These are phyloP conservation scores for Gymnorhina tibicen DNA, from an alignment of 2,113 vertebrate species.

Conservation along the genomic window DNA sequence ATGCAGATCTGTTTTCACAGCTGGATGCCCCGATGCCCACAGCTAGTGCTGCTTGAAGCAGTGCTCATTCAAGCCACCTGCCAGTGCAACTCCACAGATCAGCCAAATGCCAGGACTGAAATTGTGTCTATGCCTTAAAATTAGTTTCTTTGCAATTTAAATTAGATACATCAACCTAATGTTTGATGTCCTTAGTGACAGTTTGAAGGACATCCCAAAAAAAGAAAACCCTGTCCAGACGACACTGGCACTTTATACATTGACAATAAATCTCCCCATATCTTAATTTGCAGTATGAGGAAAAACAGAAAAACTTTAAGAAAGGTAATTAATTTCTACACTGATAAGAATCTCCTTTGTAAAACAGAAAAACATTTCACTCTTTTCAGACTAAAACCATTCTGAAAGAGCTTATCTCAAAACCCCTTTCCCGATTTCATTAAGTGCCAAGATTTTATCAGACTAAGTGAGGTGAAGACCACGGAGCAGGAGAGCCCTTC, in stretches of 20 bases:
- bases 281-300: slow-evolving; percentile 17
- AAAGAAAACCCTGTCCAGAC: neutral
- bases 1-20: slow-evolving; percentile 5
- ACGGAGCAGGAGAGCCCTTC: neutral
- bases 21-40: slow-evolving; percentile 29
- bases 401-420: slow-evolving; percentile 4
- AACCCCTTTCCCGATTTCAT: neutral
- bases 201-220: slow-evolving; percentile 19
- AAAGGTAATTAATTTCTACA: slow-evolving; percentile 39
- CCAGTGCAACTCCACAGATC: slow-evolving; percentile 16
- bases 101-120: slow-evolving; percentile 24
- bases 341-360: slow-evolving; percentile 37
- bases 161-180: neutral
- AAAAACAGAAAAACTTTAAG: slow-evolving; percentile 35
- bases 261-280: slow-evolving; percentile 18
- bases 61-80: slow-evolving; percentile 45
- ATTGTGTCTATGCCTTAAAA: neutral
- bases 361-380: neutral
- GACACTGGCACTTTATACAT: neutral
- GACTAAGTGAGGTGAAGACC: neutral
- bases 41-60: slow-evolving; percentile 40
- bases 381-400: neutral
- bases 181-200: slow-evolving; percentile 26
- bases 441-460: neutral
- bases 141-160: slow-evolving; percentile 28